phyloP scores from a whole-genome alignment of 2,113 vertebrate genomes.

The Strix uralensis region DNA sequence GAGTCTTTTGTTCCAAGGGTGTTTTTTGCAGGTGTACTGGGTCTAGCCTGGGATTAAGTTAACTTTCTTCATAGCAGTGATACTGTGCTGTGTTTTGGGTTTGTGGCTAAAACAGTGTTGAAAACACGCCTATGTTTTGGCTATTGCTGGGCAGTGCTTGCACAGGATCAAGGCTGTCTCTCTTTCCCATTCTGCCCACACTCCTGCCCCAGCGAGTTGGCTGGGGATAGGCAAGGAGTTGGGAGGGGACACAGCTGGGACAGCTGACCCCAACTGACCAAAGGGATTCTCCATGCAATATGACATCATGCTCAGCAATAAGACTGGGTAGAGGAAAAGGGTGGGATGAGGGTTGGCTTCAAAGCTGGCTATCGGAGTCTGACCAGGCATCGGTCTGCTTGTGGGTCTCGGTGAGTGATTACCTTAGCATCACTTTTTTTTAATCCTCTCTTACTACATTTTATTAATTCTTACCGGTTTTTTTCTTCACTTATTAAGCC shows the following conservation, averaged over 20 bases:
- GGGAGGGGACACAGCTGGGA: not conserved
- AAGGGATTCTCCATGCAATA: not conserved
- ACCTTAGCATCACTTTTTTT: not conserved
- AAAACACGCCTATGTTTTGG: not conserved
- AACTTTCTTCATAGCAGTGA: not conserved
- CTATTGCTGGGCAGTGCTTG: not conserved
- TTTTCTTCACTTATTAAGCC: not conserved
- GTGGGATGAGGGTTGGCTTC: not conserved
- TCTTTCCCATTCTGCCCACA: not conserved
- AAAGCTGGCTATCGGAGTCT: not conserved
- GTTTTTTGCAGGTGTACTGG: not conserved
- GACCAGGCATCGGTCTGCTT: accelerated
- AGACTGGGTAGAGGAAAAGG: not conserved
- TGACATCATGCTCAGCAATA: not conserved
- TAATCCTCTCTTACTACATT: not conserved
- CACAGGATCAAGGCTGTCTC: not conserved
- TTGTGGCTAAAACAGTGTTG: not conserved
- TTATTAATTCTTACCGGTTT: not conserved
- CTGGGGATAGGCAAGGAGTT: not conserved
- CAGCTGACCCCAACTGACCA: not conserved
- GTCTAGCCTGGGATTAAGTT: not conserved
- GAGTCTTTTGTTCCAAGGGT: not conserved
- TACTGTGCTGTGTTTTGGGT: not conserved
- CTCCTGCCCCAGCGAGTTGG: not conserved
- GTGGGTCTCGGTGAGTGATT: not conserved